Percentiles rank a stretch among this genome's conserved stretches.
Evolutionary conservation across 2,888 invertebrate species (phyloP).

Genomic region (Opisthograptis luteolata): DNA sequence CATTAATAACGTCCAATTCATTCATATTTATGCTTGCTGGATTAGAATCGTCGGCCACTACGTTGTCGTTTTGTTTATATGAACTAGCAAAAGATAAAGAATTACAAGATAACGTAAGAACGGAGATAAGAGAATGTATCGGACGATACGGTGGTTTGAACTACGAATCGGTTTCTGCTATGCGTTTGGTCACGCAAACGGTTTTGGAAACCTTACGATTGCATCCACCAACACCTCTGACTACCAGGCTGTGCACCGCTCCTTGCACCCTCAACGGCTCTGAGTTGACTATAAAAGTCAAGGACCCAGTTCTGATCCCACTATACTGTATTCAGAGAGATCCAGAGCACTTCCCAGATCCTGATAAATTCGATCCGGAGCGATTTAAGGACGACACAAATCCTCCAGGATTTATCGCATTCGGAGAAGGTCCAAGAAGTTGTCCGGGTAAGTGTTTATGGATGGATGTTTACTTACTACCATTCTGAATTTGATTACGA

Average conservation of each 20-base stretch:
- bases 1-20: constrained; percentile 77
- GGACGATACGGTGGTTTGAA: constrained; percentile 60
- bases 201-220: constrained; percentile 69
- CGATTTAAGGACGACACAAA: constrained; percentile 64
- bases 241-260: constrained; percentile 70
- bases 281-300: constrained; percentile 59
- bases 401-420: constrained; percentile 70
- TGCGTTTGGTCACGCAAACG: constrained; percentile 63
- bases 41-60: constrained; percentile 73
- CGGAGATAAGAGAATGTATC: constrained; percentile 65
- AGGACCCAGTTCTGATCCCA: constrained; percentile 70
- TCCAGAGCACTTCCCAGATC: constrained; percentile 65
- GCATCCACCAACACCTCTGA: constrained; percentile 75
- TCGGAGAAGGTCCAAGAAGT: constrained; percentile 75
- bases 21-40: constrained; percentile 82
- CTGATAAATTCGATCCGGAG: constrained; percentile 73
- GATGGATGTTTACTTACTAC: constrained; percentile 1
- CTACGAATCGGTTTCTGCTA: constrained; percentile 69
- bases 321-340: constrained; percentile 73
- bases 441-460: constrained; percentile 67
- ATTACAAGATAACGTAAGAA: constrained; percentile 63
- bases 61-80: constrained; percentile 75
- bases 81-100: constrained; percentile 70
- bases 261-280: constrained; percentile 64
- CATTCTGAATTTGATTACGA: constrained; percentile 12